These are phyloP conservation scores for Sycobia sp. DNA, from an alignment of 1,140 invertebrate species.

Conservation along the genomic window DNA sequence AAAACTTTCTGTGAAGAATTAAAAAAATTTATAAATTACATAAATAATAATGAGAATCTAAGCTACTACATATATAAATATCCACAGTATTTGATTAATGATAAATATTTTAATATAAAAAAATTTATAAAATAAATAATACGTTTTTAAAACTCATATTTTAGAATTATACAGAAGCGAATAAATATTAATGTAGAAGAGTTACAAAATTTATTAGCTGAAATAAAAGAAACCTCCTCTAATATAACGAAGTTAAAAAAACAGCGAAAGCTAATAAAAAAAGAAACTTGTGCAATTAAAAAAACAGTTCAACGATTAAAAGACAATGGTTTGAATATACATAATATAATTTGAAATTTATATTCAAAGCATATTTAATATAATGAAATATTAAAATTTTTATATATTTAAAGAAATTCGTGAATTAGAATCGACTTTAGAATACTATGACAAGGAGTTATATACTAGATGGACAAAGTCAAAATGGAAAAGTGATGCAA, in stretches of 20 bases:
- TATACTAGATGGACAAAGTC: constrained; percentile 46
- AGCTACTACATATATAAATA: constrained; percentile 40
- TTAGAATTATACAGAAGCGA: constrained; percentile 41
- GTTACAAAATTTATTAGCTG: constrained; percentile 44
- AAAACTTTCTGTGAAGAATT: constrained; percentile 36
- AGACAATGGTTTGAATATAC: constrained; percentile 44
- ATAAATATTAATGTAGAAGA: constrained; percentile 45
- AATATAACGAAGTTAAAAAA: constrained; percentile 47
- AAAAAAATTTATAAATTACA: constrained; percentile 39
- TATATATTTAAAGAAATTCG: constrained; percentile 45
- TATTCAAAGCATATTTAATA: too few species aligned
- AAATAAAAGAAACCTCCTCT: constrained; percentile 40
- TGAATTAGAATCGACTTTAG: constrained; percentile 49
- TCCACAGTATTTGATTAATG: constrained; percentile 38
- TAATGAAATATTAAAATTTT: not conserved
- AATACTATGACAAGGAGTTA: constrained; percentile 47
- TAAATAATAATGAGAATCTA: constrained; percentile 38
- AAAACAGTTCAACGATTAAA: constrained; percentile 45
- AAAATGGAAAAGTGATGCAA: constrained; percentile 38
- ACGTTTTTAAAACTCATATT: constrained; percentile 2
- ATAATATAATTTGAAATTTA: too few species aligned
- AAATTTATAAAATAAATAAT: not conserved
- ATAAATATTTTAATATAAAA: not conserved
- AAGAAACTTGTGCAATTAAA: constrained; percentile 42
- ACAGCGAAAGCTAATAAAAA: constrained; percentile 45